These are phyloP conservation scores for Mormyrops attenuatus DNA, from an alignment of 2,797 vertebrate genomes.

Conservation along the genomic window DNA sequence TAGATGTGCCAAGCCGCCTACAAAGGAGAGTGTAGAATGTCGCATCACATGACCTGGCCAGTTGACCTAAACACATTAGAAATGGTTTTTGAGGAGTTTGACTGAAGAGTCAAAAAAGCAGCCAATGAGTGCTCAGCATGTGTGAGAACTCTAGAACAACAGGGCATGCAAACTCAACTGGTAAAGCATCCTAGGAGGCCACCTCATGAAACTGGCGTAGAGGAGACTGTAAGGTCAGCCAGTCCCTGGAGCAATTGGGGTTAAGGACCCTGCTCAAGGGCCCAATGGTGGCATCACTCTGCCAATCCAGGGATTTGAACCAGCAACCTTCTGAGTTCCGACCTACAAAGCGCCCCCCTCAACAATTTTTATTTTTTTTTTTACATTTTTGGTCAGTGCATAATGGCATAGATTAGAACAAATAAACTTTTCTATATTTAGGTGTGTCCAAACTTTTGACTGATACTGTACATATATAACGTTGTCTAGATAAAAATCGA, in stretches of 20 bases:
- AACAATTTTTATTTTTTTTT: neutral
- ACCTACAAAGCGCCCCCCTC: neutral
- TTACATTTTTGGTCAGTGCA: neutral
- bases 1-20: neutral
- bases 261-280: neutral
- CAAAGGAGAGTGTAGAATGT: neutral
- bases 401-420: neutral
- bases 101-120: neutral
- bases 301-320: neutral
- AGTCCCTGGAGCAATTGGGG: neutral
- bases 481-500: neutral
- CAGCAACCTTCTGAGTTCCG: neutral
- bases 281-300: neutral
- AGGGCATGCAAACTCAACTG: neutral
- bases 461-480: neutral
- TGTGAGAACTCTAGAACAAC: neutral
- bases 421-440: neutral
- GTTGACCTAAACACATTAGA: neutral
- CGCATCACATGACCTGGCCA: neutral
- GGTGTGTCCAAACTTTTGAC: neutral
- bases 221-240: neutral
- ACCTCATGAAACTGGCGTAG: neutral
- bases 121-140: neutral
- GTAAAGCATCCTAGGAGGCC: neutral
- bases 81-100: neutral